Base-by-base conservation (phyloP, 2,113 vertebrate genomes). In the Cathartes aura region DNA sequence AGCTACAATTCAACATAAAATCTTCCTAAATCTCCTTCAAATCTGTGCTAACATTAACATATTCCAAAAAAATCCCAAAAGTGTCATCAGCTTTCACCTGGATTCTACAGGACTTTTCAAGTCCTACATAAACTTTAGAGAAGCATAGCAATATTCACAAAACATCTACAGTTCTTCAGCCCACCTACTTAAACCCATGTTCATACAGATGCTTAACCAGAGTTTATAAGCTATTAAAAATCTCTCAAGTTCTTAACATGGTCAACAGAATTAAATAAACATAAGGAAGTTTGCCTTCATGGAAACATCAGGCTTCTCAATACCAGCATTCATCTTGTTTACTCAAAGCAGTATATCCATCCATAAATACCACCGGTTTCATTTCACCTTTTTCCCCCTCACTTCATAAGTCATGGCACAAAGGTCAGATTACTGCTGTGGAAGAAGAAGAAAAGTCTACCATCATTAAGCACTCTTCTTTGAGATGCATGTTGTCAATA, bases 181-280 rank as follows among this genome's bases (percentile, higher is more conserved):
- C 58, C 43, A 75, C 9, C 66, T 68, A 20, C 73, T 89, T n/a
- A 90, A 86, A 32, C 22, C 12, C 26, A 21, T 5, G 34, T 36
- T 48, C 70, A 74, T 34, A 90, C 12, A 87, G 43, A 80, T 45
- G 63, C 42, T 88, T 59, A 79, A 60, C 36, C 15, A 30, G 43
- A 89, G 53, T 87, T 91, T 82, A 71, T 68, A 85, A 90, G 15
- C 45, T 45, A 82, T 72, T 86, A 88, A 93, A 89, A 88, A 79
- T 70, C 40, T 88, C 92, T 86, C n/a, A 2, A 93, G 70, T 67
- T 72, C 82, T 95, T 74, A 85, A 68, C 22, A 45, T 4, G 16
- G 85, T 64, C 82, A 95, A 66, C 48, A 86, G 79, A 80, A 92
- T 50, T 83, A 86, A 92, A 85, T 30, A 82, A 90, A 88, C 45